Evolutionary conservation across 2,888 invertebrate species (phyloP), one percentile per base, ranked within the genome.

Genomic region (Sesamia inferens): DNA sequence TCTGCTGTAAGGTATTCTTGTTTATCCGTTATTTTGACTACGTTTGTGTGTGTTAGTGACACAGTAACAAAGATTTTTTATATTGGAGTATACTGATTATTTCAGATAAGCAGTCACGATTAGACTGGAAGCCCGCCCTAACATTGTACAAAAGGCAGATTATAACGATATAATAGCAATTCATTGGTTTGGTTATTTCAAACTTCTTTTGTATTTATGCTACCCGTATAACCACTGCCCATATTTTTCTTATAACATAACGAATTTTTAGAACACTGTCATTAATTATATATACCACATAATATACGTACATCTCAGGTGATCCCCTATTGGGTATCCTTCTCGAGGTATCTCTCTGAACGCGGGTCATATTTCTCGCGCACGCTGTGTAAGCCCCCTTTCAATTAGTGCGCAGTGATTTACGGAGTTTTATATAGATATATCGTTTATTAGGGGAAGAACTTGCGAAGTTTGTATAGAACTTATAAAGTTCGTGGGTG

Each of bases 381-480:
- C 82, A 82, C 84, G 81, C 81, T 84, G 76, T 78, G 74, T 80
- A 76, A 73, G 71, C 84, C 74, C 74, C 13, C 85, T 88, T 86
- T 84, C 89, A 90, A 91, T 91, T 90, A 90, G 88, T 78, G 85
- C 73, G 68, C 59, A 3, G 81, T 88, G 89, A 90, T 84, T 88
- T 87, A 90, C 88, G 76, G 11, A 54, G 39, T 42, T 7, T 13
- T n/a, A 42, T 10, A 10, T 13, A 24, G 10, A 16, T 13, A 24
- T 22, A 55, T 22, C 5, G 13, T 55, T 55, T 55, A 22, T 22
- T n/a, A 22, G 13, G 13, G 2, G 13, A 55, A 54, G 0, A 54
- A 13, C 54, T 54, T 22, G 54, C 2, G n/a, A n/a, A n/a, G 11
- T 31, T 31, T 31, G 31, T 31, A 3, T 31, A 31, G 31, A 31